Evolutionary conservation across 2,888 invertebrate species (phyloP), one percentile per base, ranked within the genome.

Genomic region (Camptogramma bilineatum): DNA sequence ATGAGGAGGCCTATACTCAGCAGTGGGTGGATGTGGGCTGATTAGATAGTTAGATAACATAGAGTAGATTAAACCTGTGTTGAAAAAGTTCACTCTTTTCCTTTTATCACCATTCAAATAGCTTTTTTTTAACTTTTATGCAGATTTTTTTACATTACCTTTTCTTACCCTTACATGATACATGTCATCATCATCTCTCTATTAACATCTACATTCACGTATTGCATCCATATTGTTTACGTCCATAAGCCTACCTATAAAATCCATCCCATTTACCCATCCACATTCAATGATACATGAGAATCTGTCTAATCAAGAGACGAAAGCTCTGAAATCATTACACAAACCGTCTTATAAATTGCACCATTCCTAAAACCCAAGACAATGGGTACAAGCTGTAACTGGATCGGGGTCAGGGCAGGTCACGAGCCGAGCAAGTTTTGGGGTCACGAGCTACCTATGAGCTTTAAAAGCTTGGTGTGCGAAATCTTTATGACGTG

Each of bases 391-490:
- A 82, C 80, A 76, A 77, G 82, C 84, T 83, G 89, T 88, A 85
- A 88, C 82, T 87, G 84, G 86, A 91, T 86, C 90, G 91, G 90
- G 90, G 91, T 90, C 90, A 83, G 78, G 81, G 75, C 88, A 79
- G 91, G 91, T 91, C 92, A 92, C 90, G 91, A 88, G 81, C 85
- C 73, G 81, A 84, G 76, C 62, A 76, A 78, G 81, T 83, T 88
- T 87, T 86, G 82, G 87, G 86, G 88, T 87, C 90, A 86, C 79
- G 72, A 76, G 84, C 83, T 84, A 82, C 84, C 83, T 79, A 75
- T 74, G 68, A 74, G 74, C 73, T 76, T 71, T 68, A 63, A 64
- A 68, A 69, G 68, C 69, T 72, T 17, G 16, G 50, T 61, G 64
- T 61, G 68, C 68, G 66, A 69, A 69, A 66, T 67, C 61, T 64